A percentile compares a stretch with the other conserved stretches of the same genome.
These are phyloP conservation scores for Ochropleura plecta DNA, from an alignment of 2,888 invertebrate genomes.

Conservation along the genomic window DNA sequence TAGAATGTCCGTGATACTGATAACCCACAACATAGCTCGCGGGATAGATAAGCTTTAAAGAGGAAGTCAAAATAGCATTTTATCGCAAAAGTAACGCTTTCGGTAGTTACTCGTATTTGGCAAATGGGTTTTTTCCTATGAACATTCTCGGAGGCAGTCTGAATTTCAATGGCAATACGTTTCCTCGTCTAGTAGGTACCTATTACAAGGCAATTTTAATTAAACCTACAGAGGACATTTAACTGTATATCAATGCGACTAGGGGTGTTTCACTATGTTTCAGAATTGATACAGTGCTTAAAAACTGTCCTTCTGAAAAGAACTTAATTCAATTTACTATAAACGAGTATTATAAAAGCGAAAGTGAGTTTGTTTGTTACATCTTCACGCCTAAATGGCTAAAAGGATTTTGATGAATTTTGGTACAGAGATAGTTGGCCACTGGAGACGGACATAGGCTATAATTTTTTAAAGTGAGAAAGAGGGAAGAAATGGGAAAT, in stretches of 20 bases:
- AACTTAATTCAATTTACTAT: background rate
- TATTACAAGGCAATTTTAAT: background rate
- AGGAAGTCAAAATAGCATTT: conserved; percentile 2
- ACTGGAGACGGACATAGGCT: too few species aligned
- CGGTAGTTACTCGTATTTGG: background rate
- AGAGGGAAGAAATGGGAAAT: too few species aligned
- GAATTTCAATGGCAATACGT: background rate
- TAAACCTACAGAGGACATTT: background rate
- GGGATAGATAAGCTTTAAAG: background rate
- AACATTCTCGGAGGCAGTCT: background rate
- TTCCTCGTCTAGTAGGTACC: background rate
- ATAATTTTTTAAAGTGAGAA: too few species aligned
- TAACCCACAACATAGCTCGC: background rate
- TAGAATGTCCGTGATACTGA: background rate
- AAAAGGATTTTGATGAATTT: too few species aligned
- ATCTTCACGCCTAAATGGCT: too few species aligned
- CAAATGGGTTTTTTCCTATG: background rate
- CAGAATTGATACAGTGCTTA: background rate
- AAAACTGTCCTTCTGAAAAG: background rate
- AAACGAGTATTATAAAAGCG: too few species aligned
- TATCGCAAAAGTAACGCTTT: background rate
- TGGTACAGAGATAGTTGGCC: too few species aligned
- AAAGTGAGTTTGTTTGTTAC: too few species aligned
- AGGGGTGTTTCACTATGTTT: background rate
- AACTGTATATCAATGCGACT: background rate